Evolutionary conservation across 2,797 vertebrate genomes (phyloP).

Genomic region (Melanotaenia nigrans): DNA sequence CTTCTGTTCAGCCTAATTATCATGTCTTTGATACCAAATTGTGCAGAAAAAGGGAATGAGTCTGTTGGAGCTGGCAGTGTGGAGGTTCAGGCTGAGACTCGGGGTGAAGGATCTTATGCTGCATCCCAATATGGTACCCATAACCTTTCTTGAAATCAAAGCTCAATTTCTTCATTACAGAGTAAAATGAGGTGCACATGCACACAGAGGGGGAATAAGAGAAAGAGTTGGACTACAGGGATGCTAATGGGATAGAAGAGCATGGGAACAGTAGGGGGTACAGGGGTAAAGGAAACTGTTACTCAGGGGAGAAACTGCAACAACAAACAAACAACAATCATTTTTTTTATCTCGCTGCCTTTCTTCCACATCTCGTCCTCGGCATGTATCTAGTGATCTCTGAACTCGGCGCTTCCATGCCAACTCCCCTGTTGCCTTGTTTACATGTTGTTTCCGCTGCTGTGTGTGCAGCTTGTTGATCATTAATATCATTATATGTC

Average conservation of each 20-base stretch:
- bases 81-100: slow-evolving; percentile 67
- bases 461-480: slow-evolving; percentile 59
- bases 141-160: slow-evolving; percentile 81
- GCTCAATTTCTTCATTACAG: slow-evolving; percentile 79
- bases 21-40: slow-evolving; percentile 85
- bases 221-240: slow-evolving; percentile 54
- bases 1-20: slow-evolving; percentile 84
- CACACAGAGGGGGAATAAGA: slow-evolving; percentile 17
- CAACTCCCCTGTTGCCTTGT: slow-evolving; percentile 80
- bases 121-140: slow-evolving; percentile 71
- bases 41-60: slow-evolving; percentile 59
- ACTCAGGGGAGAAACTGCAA: slow-evolving; percentile 71
- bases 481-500: slow-evolving; percentile 77
- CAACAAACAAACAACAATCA: slow-evolving; percentile 81
- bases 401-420: slow-evolving; percentile 69
- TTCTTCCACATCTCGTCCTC: slow-evolving; percentile 62
- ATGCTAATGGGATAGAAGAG: slow-evolving; percentile 53
- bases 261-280: slow-evolving; percentile 58
- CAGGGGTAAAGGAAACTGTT: slow-evolving; percentile 65
- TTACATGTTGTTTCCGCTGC: slow-evolving; percentile 69
- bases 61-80: slow-evolving; percentile 16
- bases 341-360: slow-evolving; percentile 73
- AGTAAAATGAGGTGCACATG: slow-evolving; percentile 48
- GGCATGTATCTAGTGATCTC: slow-evolving; percentile 73
- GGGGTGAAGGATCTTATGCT: slow-evolving; percentile 61